Evolutionary conservation across 2,797 vertebrate species (phyloP), one percentile per base, ranked within the genome.

Genomic region (Periparus ater): DNA sequence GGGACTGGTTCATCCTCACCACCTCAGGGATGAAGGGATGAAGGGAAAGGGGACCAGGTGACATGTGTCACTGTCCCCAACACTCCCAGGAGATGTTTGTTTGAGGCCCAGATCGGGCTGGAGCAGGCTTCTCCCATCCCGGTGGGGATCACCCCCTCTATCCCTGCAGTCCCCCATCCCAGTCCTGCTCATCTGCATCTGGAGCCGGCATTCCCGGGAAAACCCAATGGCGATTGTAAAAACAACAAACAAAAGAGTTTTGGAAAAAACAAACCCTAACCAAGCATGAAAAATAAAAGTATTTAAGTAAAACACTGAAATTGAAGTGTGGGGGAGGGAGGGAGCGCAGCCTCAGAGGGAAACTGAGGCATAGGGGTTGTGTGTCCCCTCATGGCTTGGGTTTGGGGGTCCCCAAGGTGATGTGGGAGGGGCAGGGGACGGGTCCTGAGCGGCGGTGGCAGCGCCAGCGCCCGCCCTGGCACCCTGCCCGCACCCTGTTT

Each of bases 221-320:
- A 61, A 47, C 11, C 11, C 18, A 15, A 38, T 9, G 81, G 54
- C 7, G 6, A 42, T 32, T 17, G 5, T 6, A 17, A 27, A 50
- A 45, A 38, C 27, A 23, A 18, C 29, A 26, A 53, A 21, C 14
- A 34, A 38, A 21, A 20, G 20, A 9, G 7, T 38, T 70, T 48
- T 9, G 51, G 2, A 26, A 26, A 50, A 20, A 23, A 26, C 19
- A 11, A 4, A 4, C 30, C 63, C 27, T 18, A 30, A 44, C 19
- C 45, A 6, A 81, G 93, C 91, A 91, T 85, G 91, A 58, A 55
- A 83, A 95, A 95, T 93, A 93, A 93, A 95, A 93, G 17, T 95
- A 68, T 93, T 93, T 90, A 85, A 93, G 45, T 93, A 76, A 80
- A 88, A 73, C 17, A 3, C 5, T n/a, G 36, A 2, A 6, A 14